Percentiles rank a stretch among this genome's conserved stretches.
Conservation (phyloP, 2,888 invertebrate genomes). For the Euclidia mi region DNA sequence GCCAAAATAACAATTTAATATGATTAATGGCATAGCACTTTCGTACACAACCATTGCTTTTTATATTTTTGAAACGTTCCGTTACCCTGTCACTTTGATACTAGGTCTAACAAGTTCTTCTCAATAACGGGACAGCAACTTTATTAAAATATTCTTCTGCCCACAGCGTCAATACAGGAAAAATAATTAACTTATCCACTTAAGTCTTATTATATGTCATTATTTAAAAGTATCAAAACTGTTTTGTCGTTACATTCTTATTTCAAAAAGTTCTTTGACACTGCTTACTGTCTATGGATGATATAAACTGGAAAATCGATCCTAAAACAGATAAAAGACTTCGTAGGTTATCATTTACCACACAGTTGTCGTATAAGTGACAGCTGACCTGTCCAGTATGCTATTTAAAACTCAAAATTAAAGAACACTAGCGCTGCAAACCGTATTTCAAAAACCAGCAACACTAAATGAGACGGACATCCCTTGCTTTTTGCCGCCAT, state of each 20-base stretch:
- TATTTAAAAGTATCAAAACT: no score
- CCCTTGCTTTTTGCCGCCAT: constrained; percentile 55
- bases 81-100: constrained; percentile 28
- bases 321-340: no score
- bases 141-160: constrained; percentile 29
- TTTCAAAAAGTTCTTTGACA: no score
- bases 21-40: constrained; percentile 9
- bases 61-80: constrained; percentile 19
- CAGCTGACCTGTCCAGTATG: no score
- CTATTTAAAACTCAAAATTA: no score
- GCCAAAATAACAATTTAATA: constrained; percentile 6
- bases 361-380: no score
- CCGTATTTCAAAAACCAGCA: constrained; percentile 27
- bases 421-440: constrained; percentile 4
- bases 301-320: no score
- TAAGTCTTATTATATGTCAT: constrained; percentile 3
- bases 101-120: constrained; percentile 18
- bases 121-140: constrained; percentile 19
- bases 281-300: no score
- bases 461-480: constrained; percentile 44
- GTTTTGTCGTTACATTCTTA: no score
- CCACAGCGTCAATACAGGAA: background rate
- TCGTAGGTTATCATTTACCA: no score
- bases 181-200: constrained; percentile 9
- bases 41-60: constrained; percentile 8